These are phyloP conservation scores for Aurelia aurita DNA, from an alignment of 30 jellyfish, hydroid and myxozoan species.

Conservation along the genomic window DNA sequence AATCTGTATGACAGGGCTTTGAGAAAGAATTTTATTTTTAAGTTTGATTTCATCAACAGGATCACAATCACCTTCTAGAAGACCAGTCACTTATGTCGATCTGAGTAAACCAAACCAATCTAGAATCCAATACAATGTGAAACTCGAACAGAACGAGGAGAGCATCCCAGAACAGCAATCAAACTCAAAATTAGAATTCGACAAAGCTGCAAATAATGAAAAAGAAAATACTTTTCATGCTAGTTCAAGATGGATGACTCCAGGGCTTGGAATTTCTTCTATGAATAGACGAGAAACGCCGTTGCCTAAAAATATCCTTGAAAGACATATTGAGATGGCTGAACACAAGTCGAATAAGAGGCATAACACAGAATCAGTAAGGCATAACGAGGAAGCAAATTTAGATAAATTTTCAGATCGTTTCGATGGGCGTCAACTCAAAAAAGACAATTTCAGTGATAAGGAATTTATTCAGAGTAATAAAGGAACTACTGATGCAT, in stretches of 20 bases:
- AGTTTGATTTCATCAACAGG: not conserved
- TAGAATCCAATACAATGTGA: conserved; percentile 34
- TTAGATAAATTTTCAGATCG: not conserved
- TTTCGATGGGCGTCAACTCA: not conserved
- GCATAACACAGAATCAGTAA: not conserved
- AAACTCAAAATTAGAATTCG: conserved; percentile 28
- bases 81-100: conserved; percentile 52
- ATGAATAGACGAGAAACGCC: conserved; percentile 26
- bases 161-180: not conserved
- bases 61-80: not conserved
- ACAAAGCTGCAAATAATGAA: conserved; percentile 7
- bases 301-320: conserved; percentile 32
- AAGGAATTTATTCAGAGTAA: not conserved
- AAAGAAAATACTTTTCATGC: not conserved
- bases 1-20: no score
- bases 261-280: not conserved
- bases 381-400: not conserved
- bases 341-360: conserved; percentile 3
- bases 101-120: conserved; percentile 49
- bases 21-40: no score
- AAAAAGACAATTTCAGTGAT: not conserved
- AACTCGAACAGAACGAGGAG: conserved; percentile 29
- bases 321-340: conserved; percentile 44
- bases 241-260: not conserved
- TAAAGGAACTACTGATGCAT: not conserved